Evolutionary conservation across 2,113 vertebrate species (phyloP).

Genomic region (Apistogramma diplotaenia): DNA sequence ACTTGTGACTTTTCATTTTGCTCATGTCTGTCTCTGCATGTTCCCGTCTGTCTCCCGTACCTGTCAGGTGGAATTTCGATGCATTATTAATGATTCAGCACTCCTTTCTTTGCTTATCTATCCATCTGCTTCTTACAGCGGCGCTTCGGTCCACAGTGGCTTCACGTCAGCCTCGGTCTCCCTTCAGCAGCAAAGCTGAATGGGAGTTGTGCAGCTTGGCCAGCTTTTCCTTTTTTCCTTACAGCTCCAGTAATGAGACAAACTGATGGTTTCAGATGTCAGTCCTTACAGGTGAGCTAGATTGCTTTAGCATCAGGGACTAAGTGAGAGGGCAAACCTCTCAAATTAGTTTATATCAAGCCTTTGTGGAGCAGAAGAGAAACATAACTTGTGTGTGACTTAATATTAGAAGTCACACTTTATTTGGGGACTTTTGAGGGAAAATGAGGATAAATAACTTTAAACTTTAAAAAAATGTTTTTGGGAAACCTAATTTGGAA

Average conservation of each 20-base stretch:
- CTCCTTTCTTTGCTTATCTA: conserved; percentile 37
- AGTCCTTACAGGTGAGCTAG: not conserved
- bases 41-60: not conserved
- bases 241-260: conserved; percentile 24
- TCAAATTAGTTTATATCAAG: not conserved
- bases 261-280: conserved; percentile 44
- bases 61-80: conserved; percentile 65
- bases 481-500: not conserved
- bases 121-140: conserved; percentile 14
- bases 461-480: not conserved
- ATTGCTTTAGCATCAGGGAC: not conserved
- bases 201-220: conserved; percentile 12
- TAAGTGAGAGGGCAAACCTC: not conserved
- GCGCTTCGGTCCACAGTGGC: not conserved
- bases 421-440: rapidly evolving
- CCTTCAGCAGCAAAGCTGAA: conserved; percentile 9
- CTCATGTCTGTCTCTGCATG: not conserved
- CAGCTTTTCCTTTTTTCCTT: not conserved
- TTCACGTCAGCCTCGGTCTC: conserved; percentile 35
- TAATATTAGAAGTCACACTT: not conserved
- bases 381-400: not conserved
- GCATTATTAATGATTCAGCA: conserved; percentile 64
- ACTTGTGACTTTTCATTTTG: conserved; percentile 22
- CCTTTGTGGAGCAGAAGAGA: not conserved
- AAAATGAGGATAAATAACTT: not conserved